Percentiles rank a stretch among this genome's conserved stretches.
These are phyloP conservation scores for Drosophila pseudoananassae DNA, from an alignment of 1,140 invertebrate genomes.

Conservation along the genomic window DNA sequence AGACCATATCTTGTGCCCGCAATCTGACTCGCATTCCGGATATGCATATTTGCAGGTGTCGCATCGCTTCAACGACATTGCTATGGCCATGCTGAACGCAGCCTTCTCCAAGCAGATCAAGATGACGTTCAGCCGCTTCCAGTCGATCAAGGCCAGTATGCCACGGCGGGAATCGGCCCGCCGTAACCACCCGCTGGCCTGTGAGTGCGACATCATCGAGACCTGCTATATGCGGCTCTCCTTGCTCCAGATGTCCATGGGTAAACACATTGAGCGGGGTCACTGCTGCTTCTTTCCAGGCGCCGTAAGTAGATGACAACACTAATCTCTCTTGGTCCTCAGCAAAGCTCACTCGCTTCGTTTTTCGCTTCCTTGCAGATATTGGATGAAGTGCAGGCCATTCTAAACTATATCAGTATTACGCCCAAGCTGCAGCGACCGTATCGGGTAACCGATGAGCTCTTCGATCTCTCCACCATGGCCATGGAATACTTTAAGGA, in stretches of 20 bases:
- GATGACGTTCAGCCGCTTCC: slow-evolving; percentile 92
- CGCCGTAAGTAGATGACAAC: slow-evolving; percentile 87
- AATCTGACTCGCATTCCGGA: slow-evolving; percentile 11
- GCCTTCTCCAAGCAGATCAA: slow-evolving; percentile 92
- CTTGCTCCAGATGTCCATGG: slow-evolving; percentile 94
- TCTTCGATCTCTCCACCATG: slow-evolving; percentile 96
- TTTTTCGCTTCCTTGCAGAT: slow-evolving; percentile 83
- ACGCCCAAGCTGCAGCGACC: slow-evolving; percentile 92
- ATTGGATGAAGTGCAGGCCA: slow-evolving; percentile 90
- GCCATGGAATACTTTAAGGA: slow-evolving; percentile 97
- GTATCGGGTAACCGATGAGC: slow-evolving; percentile 94
- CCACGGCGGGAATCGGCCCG: slow-evolving; percentile 93
- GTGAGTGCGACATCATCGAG: slow-evolving; percentile 95
- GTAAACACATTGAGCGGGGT: slow-evolving; percentile 95
- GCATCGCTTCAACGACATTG: slow-evolving; percentile 90
- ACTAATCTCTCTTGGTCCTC: too few relatives aligned
- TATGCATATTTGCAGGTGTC: slow-evolving; percentile 87
- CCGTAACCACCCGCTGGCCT: slow-evolving; percentile 92
- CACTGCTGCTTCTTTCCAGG: slow-evolving; percentile 96
- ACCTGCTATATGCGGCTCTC: slow-evolving; percentile 94
- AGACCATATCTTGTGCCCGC: slow-evolving; percentile 2
- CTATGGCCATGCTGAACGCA: slow-evolving; percentile 90
- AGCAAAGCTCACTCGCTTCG: too few relatives aligned
- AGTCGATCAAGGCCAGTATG: slow-evolving; percentile 94
- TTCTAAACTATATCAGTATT: slow-evolving; percentile 92